These are phyloP conservation scores for Lepidocyrtoides sp. DNA, from an alignment of 2,888 invertebrate species.

Conservation along the genomic window DNA sequence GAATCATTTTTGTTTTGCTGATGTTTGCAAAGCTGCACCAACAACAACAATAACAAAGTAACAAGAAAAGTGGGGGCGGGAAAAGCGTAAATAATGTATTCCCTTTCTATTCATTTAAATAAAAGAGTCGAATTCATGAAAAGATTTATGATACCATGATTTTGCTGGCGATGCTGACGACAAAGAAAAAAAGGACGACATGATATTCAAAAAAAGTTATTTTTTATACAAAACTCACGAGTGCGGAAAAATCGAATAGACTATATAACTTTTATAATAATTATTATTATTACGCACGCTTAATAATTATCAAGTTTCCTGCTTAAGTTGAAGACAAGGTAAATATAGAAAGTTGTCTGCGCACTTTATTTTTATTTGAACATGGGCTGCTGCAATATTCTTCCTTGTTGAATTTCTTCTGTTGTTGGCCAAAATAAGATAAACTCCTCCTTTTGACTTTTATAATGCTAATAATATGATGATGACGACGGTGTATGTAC, in stretches of 20 bases:
- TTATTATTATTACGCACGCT: not conserved
- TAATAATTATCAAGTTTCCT: not conserved
- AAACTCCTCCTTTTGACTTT: not conserved
- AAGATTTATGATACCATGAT: not conserved
- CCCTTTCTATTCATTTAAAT: too few species aligned
- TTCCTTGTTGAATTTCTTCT: too few species aligned
- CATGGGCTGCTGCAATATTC: too few species aligned
- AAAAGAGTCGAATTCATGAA: too few species aligned
- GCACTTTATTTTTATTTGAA: too few species aligned
- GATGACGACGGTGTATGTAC: not conserved
- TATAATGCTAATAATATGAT: not conserved
- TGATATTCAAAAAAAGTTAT: too few species aligned
- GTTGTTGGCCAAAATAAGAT: not conserved
- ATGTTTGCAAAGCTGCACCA: not conserved
- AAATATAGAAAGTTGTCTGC: too few species aligned
- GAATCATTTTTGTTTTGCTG: slow-evolving; percentile 15
- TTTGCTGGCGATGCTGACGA: not conserved
- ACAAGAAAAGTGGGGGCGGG: not conserved
- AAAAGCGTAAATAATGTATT: too few species aligned
- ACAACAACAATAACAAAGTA: not conserved
- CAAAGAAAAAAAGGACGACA: not conserved
- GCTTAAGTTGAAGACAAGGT: too few species aligned
- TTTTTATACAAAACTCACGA: not conserved
- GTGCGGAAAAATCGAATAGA: not conserved
- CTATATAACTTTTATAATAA: not conserved